Percentiles rank a stretch among this genome's conserved stretches.
phyloP scores from a whole-genome alignment of 2,888 invertebrate genomes.

The Drosophila differens region DNA sequence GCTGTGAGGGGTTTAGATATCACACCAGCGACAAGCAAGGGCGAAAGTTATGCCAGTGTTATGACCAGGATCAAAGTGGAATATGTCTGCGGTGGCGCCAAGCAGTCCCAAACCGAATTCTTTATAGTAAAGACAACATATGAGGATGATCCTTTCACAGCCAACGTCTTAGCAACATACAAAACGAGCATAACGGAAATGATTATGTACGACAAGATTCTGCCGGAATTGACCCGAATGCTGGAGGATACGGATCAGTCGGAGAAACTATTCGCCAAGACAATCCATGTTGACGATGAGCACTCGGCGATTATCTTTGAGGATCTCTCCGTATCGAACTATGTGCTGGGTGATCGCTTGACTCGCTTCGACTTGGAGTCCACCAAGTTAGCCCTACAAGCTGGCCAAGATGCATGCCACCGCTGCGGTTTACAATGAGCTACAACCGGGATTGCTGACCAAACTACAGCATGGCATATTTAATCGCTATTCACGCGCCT shows the following conservation, averaged over 20 bases:
- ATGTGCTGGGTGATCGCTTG: conserved; percentile 72
- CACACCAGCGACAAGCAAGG: conserved; percentile 73
- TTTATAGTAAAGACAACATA: conserved; percentile 76
- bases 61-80: conserved; percentile 70
- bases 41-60: conserved; percentile 80
- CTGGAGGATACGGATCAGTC: conserved; percentile 50
- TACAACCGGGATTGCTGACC: conserved; percentile 62
- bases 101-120: conserved; percentile 39
- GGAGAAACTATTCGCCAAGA: conserved; percentile 75
- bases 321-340: conserved; percentile 66
- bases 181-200: conserved; percentile 77
- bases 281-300: conserved; percentile 74
- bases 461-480: conserved; percentile 81
- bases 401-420: conserved; percentile 86
- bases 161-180: conserved; percentile 62
- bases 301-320: conserved; percentile 77
- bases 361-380: conserved; percentile 84
- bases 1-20: conserved; percentile 54
- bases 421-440: conserved; percentile 85
- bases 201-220: conserved; percentile 77
- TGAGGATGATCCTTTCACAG: conserved; percentile 68
- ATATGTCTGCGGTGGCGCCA: conserved; percentile 33
- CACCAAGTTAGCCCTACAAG: conserved; percentile 82
- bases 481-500: conserved; percentile 76
- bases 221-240: conserved; percentile 69